These are phyloP conservation scores for Drosophila suboccidentalis DNA, from an alignment of 2,888 invertebrate species.

Conservation along the genomic window DNA sequence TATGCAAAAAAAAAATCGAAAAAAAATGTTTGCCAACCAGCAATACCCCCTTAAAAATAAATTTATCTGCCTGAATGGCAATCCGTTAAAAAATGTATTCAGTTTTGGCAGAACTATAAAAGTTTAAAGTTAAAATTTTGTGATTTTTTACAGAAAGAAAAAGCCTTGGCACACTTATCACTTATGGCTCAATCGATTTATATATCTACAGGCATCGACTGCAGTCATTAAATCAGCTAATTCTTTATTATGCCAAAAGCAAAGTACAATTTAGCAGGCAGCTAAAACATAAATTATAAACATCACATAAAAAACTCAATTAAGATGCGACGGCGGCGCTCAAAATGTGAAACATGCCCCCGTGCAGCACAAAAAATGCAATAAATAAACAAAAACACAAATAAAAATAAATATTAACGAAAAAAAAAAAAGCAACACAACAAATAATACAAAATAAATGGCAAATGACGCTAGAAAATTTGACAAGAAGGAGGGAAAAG, in stretches of 20 bases:
- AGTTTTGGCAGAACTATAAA: not conserved
- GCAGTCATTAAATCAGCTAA: constrained; percentile 56
- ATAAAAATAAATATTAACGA: constrained; percentile 3
- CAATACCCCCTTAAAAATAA: too few relatives aligned
- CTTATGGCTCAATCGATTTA: constrained; percentile 15
- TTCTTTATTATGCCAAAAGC: constrained; percentile 55
- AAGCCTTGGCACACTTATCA: constrained; percentile 31
- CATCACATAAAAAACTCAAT: constrained; percentile 69
- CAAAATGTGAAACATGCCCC: constrained; percentile 68
- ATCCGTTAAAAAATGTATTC: not conserved
- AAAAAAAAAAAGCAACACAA: constrained; percentile 11
- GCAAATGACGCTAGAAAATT: constrained; percentile 67
- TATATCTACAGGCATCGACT: constrained; percentile 9
- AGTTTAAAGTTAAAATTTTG: too few relatives aligned
- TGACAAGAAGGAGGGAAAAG: constrained; percentile 38
- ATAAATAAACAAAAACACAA: constrained; percentile 69
- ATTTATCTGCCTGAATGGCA: too few relatives aligned
- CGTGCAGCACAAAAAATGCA: constrained; percentile 64
- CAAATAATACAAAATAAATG: constrained; percentile 34
- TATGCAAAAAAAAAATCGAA: too few relatives aligned
- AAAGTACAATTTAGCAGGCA: constrained; percentile 53
- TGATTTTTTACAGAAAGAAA: too few relatives aligned
- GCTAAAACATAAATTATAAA: constrained; percentile 69
- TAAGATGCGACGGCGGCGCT: constrained; percentile 58
- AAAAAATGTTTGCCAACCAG: too few relatives aligned